Evolutionary conservation across 2,797 vertebrate species (phyloP), one percentile per base, ranked within the genome.

Genomic region (Chaetodon trifasciatus): DNA sequence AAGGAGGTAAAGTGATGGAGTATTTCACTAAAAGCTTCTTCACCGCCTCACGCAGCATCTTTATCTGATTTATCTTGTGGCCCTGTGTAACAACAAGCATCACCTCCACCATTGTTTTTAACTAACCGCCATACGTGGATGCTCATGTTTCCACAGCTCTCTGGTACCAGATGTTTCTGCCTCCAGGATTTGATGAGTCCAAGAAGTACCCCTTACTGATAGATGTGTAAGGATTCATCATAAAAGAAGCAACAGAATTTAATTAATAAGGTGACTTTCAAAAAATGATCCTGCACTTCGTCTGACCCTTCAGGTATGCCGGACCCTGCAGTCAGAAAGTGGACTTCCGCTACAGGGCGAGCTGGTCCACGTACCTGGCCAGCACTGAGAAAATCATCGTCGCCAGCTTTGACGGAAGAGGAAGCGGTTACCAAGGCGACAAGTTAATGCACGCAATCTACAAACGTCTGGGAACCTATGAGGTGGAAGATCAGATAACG

Each of bases 401-500:
- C 46, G 98, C 98, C 85, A 98, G 97, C 92, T 97, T 99, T 39
- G 98, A 99, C 4, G 98, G 98, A 76, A 95, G 98, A 92, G 98
- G 98, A 90, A 99, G 97, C 24, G 97, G 97, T 88, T 99, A 95
- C 95, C 98, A 97, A 86, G 98, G 98, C 62, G 97, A 99, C 86
- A 53, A 93, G 81, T 91, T 99, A 86, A 95, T 99, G 97, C 97
- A 99, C 0, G 94, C 97, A 40, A 91, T 99, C 93, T 96, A 99
- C 92, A 93, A 94, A 92, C 95, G 95, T 84, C 94, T 99, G 76
- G 98, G 98, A 85, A 99, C 97, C 10, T 95, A 95, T 13, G 98
- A 99, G 94, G 97, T 99, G 88, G 97, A 98, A 92, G 98, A 99
- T 96, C 98, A 99, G 94, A 99, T 99, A 93, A 91, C 87, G 2